Base-by-base conservation (phyloP, 2,113 vertebrate species). In the Menidia beryllina region DNA sequence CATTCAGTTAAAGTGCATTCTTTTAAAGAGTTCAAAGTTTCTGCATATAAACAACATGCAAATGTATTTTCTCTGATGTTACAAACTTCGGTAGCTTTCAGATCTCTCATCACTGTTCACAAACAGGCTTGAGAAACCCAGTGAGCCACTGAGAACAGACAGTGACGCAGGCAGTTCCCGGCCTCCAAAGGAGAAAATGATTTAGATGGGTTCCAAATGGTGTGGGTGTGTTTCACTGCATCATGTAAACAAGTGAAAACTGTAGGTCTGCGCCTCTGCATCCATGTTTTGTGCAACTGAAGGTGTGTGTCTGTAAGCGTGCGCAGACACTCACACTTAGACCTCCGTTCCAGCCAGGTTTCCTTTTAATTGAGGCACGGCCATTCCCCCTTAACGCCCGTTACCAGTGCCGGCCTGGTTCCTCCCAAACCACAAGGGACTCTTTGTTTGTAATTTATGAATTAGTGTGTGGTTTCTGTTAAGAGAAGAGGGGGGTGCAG, bases 401-500 rank as follows among this genome's bases (percentile, higher is more conserved):
- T 75, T 64, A 19, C 57, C 66, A 82, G 75, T 36, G 65, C 49
- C 53, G 38, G 52, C 63, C 59, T 26, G 17, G 75, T 76, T 80
- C 83, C 75, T 88, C 83, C 79, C 82, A 80, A 86, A 88, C 86
- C 89, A 91, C 91, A 91, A 89, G 88, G 74, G 84, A 84, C 71
- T 77, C 83, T 87, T 90, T 91, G 85, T 88, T 89, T 78, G 81
- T 85, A 72, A 87, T 86, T 89, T 84, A 81, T 91, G 80, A 88
- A 88, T 91, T 91, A 90, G 83, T 79, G 82, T 85, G 89, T 50
- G 86, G 89, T 88, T 86, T 73, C 68, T 79, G 85, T 91, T 85
- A 79, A 54, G 69, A 76, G 77, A 75, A 47, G 27, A 54, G 82
- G 51, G 60, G 56, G 17, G 63, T 62, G 48, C 48, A 26, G 67